Evolutionary conservation across 2,113 vertebrate species (phyloP).

Genomic region (Ceyx cyanopectus): DNA sequence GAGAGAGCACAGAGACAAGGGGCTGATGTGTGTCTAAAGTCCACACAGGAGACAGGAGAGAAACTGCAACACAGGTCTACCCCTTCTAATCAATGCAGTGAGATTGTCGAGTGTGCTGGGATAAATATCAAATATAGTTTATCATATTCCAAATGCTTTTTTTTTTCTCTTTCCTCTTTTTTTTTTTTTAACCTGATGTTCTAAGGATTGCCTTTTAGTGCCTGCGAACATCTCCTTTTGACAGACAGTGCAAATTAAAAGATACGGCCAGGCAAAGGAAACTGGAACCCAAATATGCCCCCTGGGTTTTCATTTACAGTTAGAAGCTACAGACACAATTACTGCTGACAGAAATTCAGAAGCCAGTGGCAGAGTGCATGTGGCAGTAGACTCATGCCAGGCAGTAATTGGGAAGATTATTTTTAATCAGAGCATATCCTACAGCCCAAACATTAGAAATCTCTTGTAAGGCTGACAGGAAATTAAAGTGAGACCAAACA

Average conservation of each 20-base stretch:
- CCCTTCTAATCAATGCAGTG: neutral
- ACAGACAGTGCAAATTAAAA: slow-evolving; percentile 85
- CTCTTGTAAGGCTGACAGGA: slow-evolving; percentile 80
- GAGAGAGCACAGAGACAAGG: too few relatives aligned
- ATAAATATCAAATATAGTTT: slow-evolving; percentile 52
- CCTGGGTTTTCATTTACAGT: slow-evolving; percentile 84
- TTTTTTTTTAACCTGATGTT: slow-evolving; percentile 58
- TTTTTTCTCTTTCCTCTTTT: neutral
- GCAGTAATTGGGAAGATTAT: slow-evolving; percentile 84
- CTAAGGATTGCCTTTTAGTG: slow-evolving; percentile 72
- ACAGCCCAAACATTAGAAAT: slow-evolving; percentile 81
- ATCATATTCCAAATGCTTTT: slow-evolving; percentile 18
- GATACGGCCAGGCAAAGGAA: slow-evolving; percentile 70
- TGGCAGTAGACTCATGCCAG: slow-evolving; percentile 73
- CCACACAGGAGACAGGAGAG: neutral
- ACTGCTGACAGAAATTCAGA: slow-evolving; percentile 77
- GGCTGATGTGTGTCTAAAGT: rapidly evolving
- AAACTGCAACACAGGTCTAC: rapidly evolving
- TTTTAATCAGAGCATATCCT: slow-evolving; percentile 86
- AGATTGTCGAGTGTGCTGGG: neutral
- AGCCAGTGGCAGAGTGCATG: slow-evolving; percentile 75
- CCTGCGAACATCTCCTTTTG: slow-evolving; percentile 71
- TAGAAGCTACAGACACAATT: slow-evolving; percentile 79
- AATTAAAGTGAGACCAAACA: slow-evolving; percentile 82
- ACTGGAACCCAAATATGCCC: slow-evolving; percentile 76